Conservation (phyloP, 2,888 invertebrate genomes). For the Spodoptera littoralis region DNA sequence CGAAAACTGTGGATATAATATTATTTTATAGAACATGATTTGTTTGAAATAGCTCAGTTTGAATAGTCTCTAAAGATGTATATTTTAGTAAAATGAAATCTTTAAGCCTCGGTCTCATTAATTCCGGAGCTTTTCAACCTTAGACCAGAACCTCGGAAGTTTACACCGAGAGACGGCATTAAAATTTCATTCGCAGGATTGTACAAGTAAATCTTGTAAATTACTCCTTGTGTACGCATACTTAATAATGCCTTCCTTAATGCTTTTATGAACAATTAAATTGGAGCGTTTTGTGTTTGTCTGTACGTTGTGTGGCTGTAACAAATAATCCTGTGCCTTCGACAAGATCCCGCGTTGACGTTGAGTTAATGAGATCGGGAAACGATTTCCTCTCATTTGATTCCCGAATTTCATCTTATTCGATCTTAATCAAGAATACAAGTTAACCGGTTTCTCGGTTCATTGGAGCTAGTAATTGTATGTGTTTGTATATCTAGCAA, state of each 20-base stretch:
- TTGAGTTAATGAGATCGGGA: constrained; percentile 37
- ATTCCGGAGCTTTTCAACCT: constrained; percentile 1
- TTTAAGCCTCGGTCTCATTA: constrained; percentile 2
- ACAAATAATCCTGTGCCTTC: constrained; percentile 24
- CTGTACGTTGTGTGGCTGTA: constrained; percentile 3
- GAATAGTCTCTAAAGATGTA: too few relatives aligned
- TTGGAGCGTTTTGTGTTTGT: constrained; percentile 25
- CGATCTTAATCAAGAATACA: constrained; percentile 14
- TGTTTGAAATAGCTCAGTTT: too few relatives aligned
- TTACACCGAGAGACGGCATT: not conserved
- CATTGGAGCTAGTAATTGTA: constrained; percentile 33
- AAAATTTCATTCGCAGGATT: constrained; percentile 5
- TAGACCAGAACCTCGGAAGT: not conserved
- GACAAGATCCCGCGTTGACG: constrained; percentile 27
- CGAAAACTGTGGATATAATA: too few relatives aligned
- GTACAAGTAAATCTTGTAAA: constrained; percentile 3
- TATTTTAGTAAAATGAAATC: constrained; percentile 1
- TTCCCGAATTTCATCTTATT: constrained; percentile 12
- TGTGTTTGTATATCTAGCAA: constrained; percentile 5
- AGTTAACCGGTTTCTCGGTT: constrained; percentile 28
- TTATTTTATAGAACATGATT: too few relatives aligned
- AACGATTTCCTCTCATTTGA: constrained; percentile 8
- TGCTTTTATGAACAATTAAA: constrained; percentile 22
- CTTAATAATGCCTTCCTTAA: constrained; percentile 14
- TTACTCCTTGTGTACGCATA: not conserved